phyloP scores from a whole-genome alignment of 1,140 invertebrate genomes.

The Leptinotarsa undecemlineata region DNA sequence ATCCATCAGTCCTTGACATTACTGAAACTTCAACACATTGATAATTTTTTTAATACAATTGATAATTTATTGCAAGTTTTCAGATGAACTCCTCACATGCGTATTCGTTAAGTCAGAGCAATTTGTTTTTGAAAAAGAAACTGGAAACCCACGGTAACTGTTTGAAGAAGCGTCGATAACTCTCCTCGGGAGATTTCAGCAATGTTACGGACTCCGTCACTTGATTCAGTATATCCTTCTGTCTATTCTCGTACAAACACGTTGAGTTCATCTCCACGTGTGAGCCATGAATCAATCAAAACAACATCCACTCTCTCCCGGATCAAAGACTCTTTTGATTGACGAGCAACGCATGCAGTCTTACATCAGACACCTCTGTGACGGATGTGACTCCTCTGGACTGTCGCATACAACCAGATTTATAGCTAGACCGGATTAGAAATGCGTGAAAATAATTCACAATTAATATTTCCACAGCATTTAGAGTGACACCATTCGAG shows the following conservation, averaged over 20 bases:
- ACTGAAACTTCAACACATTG: too few species aligned
- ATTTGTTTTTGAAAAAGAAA: too few species aligned
- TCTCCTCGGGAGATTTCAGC: too few species aligned
- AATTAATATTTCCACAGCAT: slow-evolving; percentile 29
- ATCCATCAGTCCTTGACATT: too few species aligned
- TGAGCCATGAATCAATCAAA: slow-evolving; percentile 31
- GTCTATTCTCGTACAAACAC: slow-evolving; percentile 22
- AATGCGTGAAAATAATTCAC: slow-evolving; percentile 30
- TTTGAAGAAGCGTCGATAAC: too few species aligned
- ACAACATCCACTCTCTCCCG: slow-evolving; percentile 29
- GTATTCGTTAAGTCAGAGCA: too few species aligned
- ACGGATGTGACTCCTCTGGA: slow-evolving; percentile 29
- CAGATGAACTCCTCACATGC: too few species aligned
- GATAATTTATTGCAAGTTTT: too few species aligned
- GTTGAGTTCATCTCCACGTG: slow-evolving; percentile 8
- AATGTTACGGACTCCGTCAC: neutral
- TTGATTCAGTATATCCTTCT: neutral
- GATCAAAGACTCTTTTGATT: slow-evolving; percentile 30
- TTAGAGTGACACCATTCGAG: slow-evolving; percentile 15
- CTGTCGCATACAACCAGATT: slow-evolving; percentile 26
- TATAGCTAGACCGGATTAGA: slow-evolving; percentile 28
- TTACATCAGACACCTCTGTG: slow-evolving; percentile 19
- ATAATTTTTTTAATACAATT: too few species aligned
- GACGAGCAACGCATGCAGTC: slow-evolving; percentile 28
- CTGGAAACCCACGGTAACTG: too few species aligned